phyloP scores from a whole-genome alignment of 2,888 invertebrate genomes.

The Calameuta pallipes region DNA sequence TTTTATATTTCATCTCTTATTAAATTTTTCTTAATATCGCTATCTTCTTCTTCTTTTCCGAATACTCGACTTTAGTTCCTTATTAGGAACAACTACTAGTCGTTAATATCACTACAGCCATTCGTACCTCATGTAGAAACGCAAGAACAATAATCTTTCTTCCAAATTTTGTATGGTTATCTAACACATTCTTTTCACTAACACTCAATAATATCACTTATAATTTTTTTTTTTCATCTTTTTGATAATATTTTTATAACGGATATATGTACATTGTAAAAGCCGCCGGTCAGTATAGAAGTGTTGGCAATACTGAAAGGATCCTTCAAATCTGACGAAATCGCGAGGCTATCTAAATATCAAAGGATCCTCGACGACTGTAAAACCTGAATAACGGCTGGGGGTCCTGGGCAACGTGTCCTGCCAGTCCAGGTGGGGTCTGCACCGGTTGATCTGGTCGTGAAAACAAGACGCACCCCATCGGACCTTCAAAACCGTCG shows the following conservation, averaged over 20 bases:
- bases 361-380: conserved; percentile 40
- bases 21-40: not conserved
- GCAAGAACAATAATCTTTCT: not conserved
- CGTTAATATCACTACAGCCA: not conserved
- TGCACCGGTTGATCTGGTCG: conserved; percentile 58
- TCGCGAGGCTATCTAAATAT: conserved; percentile 49
- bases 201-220: not conserved
- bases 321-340: conserved; percentile 13
- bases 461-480: conserved; percentile 51
- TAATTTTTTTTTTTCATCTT: not conserved
- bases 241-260: not conserved
- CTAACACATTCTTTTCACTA: not conserved
- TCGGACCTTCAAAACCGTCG: conserved; percentile 20
- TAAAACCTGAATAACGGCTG: conserved; percentile 61
- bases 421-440: conserved; percentile 63
- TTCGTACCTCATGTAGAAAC: not conserved
- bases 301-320: not conserved
- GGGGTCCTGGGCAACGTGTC: conserved; percentile 49
- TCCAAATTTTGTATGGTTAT: not conserved
- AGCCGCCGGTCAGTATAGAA: not conserved
- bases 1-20: conserved; percentile 9
- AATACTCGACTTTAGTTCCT: too few relatives aligned
- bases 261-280: not conserved
- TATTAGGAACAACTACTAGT: too few relatives aligned
- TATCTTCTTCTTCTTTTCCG: too few relatives aligned